A percentile compares a stretch with the other conserved stretches of the same genome.
Evolutionary conservation across 2,888 invertebrate genomes (phyloP).

Genomic region (Cabera pusaria): DNA sequence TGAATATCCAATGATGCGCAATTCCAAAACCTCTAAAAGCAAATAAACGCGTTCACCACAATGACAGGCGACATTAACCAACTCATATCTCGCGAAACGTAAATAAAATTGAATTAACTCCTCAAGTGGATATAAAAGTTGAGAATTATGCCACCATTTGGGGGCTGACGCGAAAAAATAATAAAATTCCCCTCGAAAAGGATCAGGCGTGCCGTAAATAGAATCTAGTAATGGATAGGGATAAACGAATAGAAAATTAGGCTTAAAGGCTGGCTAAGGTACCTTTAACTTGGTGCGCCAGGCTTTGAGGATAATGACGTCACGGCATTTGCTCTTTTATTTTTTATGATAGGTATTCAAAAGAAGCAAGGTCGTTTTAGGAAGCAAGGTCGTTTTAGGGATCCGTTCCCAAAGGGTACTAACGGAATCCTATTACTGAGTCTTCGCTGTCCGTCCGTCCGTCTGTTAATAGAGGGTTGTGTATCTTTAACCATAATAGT

Average conservation of each 20-base stretch:
- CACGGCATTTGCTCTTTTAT: no score
- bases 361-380: no score
- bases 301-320: no score
- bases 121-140: constrained; percentile 32
- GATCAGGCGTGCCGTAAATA: constrained; percentile 46
- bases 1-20: no score
- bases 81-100: constrained; percentile 18
- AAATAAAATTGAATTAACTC: constrained; percentile 24
- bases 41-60: constrained; percentile 20
- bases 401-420: no score
- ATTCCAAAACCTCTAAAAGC: constrained; percentile 2
- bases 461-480: no score
- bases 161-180: constrained; percentile 38
- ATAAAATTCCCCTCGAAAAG: constrained; percentile 33
- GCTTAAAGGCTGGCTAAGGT: constrained; percentile 37
- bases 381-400: no score
- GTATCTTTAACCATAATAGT: no score
- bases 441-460: no score
- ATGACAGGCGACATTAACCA: constrained; percentile 15
- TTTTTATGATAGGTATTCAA: no score
- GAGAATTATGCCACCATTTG: constrained; percentile 28
- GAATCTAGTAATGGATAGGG: constrained; percentile 46
- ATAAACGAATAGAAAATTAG: constrained; percentile 41
- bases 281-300: constrained; percentile 18
- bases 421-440: no score